A percentile compares a stretch with the other conserved stretches of the same genome.
Evolutionary conservation across 2,797 vertebrate genomes (phyloP).

Genomic region (Gymnothorax reevesii): DNA sequence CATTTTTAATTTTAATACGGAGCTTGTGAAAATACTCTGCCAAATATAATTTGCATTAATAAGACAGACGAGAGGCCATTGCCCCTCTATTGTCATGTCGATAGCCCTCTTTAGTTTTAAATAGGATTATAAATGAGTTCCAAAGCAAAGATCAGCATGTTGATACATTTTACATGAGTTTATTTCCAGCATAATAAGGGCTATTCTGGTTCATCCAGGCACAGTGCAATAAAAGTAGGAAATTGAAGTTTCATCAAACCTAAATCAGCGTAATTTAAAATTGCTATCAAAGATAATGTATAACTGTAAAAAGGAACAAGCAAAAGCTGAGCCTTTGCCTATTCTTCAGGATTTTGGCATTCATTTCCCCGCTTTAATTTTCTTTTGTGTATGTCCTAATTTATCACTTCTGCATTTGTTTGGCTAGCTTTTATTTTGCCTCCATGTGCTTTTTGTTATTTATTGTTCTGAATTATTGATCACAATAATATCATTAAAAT

Average conservation of each 20-base stretch:
- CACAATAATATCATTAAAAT: background rate
- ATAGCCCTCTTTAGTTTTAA: background rate
- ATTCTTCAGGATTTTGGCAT: background rate
- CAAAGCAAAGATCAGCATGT: conserved; percentile 6
- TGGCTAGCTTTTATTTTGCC: background rate
- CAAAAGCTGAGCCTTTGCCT: background rate
- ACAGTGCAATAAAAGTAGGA: background rate
- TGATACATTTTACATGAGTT: background rate
- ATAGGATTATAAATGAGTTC: background rate
- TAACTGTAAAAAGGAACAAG: background rate
- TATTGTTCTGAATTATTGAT: background rate
- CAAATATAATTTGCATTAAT: conserved; percentile 14
- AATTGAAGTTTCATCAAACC: background rate
- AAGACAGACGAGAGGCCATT: background rate
- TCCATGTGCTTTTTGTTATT: background rate
- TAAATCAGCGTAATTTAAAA: background rate
- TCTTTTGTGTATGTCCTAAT: background rate
- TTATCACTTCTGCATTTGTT: background rate
- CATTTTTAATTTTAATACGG: background rate
- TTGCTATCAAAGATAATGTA: too few relatives aligned
- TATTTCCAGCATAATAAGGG: background rate
- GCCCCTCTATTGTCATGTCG: background rate
- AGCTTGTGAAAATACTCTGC: background rate
- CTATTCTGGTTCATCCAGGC: background rate
- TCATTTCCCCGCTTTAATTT: background rate